Evolutionary conservation across 1,140 invertebrate species (phyloP).

Genomic region (Formica selysi): DNA sequence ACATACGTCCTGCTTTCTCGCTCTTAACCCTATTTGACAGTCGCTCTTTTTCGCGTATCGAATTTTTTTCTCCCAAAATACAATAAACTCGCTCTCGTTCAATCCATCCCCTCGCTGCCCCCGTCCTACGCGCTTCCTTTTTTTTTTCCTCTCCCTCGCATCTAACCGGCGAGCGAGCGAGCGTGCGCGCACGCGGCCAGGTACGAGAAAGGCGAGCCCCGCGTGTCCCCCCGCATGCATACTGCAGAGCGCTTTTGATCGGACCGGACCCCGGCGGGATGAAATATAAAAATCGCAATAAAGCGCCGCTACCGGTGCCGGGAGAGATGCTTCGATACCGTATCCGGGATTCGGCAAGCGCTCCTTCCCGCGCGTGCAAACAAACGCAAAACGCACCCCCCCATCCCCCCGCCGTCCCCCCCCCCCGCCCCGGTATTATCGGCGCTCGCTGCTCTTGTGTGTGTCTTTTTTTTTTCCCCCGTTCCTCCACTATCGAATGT

Average conservation of each 20-base stretch:
- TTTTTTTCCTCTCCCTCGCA: slow-evolving; percentile 52
- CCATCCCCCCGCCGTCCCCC: neutral
- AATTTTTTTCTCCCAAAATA: slow-evolving; percentile 52
- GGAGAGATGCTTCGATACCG: slow-evolving; percentile 74
- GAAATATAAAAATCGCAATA: slow-evolving; percentile 81
- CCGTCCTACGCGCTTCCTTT: slow-evolving; percentile 56
- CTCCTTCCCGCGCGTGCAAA: slow-evolving; percentile 66
- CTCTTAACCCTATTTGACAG: slow-evolving; percentile 48
- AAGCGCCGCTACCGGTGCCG: slow-evolving; percentile 75
- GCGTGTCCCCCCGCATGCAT: slow-evolving; percentile 73
- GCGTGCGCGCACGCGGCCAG: slow-evolving; percentile 44
- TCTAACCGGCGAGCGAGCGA: slow-evolving; percentile 60
- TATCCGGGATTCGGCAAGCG: slow-evolving; percentile 72
- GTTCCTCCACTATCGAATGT: slow-evolving; percentile 53
- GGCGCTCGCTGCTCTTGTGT: slow-evolving; percentile 36
- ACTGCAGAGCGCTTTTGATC: slow-evolving; percentile 80
- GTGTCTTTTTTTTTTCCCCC: slow-evolving; percentile 8
- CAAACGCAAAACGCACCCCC: slow-evolving; percentile 41
- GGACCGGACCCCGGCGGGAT: slow-evolving; percentile 76
- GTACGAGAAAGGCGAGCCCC: slow-evolving; percentile 69
- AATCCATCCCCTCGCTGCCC: neutral
- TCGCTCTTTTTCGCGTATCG: neutral
- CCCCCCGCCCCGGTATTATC: slow-evolving; percentile 55
- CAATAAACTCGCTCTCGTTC: slow-evolving; percentile 51
- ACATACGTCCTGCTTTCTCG: slow-evolving; percentile 13